phyloP scores from a whole-genome alignment of 92 coral and sea anemone genomes.

The Scolanthus callimorphus region DNA sequence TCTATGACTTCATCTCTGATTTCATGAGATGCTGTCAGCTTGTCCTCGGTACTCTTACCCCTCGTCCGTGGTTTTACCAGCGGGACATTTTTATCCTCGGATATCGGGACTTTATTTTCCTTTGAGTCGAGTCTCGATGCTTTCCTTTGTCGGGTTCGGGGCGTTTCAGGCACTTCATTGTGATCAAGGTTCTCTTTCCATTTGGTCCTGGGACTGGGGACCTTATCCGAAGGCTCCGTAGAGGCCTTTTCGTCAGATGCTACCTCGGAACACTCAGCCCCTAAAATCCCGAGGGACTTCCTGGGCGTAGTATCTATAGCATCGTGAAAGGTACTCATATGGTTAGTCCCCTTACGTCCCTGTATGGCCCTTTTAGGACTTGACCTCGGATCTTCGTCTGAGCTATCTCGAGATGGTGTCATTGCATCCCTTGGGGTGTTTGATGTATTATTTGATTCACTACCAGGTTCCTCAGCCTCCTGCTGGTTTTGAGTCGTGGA shows the following conservation, averaged over 20 bases:
- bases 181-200: conserved; percentile 50
- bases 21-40: conserved; percentile 9
- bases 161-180: conserved; percentile 7
- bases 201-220: conserved; percentile 50
- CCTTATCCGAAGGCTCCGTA: conserved; percentile 1
- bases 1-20: neutral
- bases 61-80: conserved; percentile 17
- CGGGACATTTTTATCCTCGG: neutral
- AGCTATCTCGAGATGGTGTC: neutral
- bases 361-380: neutral
- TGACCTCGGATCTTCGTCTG: neutral
- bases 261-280: neutral
- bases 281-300: conserved; percentile 3
- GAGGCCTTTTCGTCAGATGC: conserved; percentile 6
- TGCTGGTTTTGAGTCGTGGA: conserved; percentile 3
- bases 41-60: conserved; percentile 20
- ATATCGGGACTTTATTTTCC: neutral
- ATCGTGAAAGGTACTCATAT: neutral
- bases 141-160: neutral
- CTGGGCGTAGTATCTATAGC: conserved; percentile 11
- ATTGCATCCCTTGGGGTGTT: too few species aligned
- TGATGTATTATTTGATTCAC: too few species aligned
- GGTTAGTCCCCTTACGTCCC: neutral
- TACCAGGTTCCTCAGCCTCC: conserved; percentile 1
- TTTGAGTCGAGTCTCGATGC: neutral